phyloP scores from a whole-genome alignment of 2,888 invertebrate genomes.

The Amblyjoppa fuscipennis region DNA sequence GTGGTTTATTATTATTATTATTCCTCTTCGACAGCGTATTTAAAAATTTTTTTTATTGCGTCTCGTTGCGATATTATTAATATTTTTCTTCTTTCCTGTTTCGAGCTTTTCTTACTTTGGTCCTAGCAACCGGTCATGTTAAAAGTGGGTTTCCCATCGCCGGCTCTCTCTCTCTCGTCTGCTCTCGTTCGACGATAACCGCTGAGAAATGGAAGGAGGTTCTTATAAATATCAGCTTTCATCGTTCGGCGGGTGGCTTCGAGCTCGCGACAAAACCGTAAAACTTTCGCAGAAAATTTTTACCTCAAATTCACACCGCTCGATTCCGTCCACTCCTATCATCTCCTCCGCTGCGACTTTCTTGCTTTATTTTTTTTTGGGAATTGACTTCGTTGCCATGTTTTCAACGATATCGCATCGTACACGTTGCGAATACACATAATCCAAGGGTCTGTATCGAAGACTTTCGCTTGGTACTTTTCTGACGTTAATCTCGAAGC shows the following conservation, averaged over 20 bases:
- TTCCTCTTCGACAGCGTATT: slow-evolving; percentile 26
- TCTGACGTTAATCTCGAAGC: slow-evolving; percentile 79
- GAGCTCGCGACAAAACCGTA: slow-evolving; percentile 59
- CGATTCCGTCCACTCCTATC: slow-evolving; percentile 7
- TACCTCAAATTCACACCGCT: slow-evolving; percentile 51
- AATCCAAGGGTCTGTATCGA: background rate
- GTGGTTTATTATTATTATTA: background rate
- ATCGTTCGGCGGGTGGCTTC: slow-evolving; percentile 41
- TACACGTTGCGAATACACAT: slow-evolving; percentile 22
- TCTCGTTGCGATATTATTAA: slow-evolving; percentile 20
- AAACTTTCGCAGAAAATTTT: slow-evolving; percentile 66
- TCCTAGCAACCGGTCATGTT: background rate
- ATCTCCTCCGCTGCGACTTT: background rate
- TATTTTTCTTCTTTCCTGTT: slow-evolving; percentile 25
- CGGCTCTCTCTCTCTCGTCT: background rate
- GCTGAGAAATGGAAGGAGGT: slow-evolving; percentile 30
- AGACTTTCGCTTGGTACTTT: slow-evolving; percentile 56
- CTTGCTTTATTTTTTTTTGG: slow-evolving; percentile 21
- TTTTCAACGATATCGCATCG: background rate
- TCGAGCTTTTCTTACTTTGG: slow-evolving; percentile 43
- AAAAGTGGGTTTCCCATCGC: slow-evolving; percentile 30
- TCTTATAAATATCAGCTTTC: slow-evolving; percentile 60
- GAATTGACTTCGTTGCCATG: slow-evolving; percentile 9
- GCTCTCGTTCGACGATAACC: slow-evolving; percentile 52
- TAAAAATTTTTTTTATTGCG: slow-evolving; percentile 20